Evolutionary conservation across 1,140 invertebrate genomes (phyloP).

Genomic region (Diorhabda elongata): DNA sequence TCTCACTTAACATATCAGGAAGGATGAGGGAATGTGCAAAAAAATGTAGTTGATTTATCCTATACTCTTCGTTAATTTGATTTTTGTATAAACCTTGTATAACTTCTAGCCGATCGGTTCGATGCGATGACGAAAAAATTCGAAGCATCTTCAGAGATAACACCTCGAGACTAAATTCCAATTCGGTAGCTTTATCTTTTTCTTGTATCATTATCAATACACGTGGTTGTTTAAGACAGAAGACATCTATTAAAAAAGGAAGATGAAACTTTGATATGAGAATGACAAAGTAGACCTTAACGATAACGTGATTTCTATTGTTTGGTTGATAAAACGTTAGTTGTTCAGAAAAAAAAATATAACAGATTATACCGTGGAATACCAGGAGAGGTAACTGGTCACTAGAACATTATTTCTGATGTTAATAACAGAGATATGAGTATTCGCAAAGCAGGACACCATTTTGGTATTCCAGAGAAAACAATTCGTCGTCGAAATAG

Average conservation of each 20-base stretch:
- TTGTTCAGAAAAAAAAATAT: not conserved
- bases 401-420: too few species aligned
- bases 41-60: too few species aligned
- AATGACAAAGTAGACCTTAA: constrained; percentile 33
- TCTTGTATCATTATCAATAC: constrained; percentile 20
- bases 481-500: too few species aligned
- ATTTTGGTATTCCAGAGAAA: too few species aligned
- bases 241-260: constrained; percentile 34
- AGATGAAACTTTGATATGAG: constrained; percentile 12
- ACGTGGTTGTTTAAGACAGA: constrained; percentile 23
- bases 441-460: too few species aligned
- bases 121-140: not conserved
- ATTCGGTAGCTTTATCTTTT: constrained; percentile 21
- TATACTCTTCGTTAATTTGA: too few species aligned
- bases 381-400: too few species aligned
- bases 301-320: constrained; percentile 36
- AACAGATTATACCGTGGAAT: too few species aligned
- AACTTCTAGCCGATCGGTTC: not conserved
- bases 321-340: constrained; percentile 26
- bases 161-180: constrained; percentile 18
- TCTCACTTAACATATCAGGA: too few species aligned
- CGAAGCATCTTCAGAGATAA: constrained; percentile 14
- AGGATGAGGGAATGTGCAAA: too few species aligned
- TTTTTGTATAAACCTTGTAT: not conserved
- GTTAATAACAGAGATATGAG: too few species aligned